phyloP scores from a whole-genome alignment of 2,113 vertebrate species.

The Pituophis catenifer region DNA sequence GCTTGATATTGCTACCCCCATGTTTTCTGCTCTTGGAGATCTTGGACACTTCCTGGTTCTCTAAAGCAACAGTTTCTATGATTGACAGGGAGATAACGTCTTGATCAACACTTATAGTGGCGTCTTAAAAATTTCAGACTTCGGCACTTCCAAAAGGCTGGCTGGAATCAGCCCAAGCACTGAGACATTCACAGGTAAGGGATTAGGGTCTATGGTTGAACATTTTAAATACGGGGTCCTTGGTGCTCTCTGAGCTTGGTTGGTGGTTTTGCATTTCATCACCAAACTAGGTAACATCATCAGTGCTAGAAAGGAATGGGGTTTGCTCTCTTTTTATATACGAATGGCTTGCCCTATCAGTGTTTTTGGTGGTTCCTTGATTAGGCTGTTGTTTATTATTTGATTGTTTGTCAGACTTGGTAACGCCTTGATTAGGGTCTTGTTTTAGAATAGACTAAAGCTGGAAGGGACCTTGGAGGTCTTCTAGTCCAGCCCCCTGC shows the following conservation, averaged over 20 bases:
- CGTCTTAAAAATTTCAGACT: constrained; percentile 92
- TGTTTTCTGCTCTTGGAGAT: not conserved
- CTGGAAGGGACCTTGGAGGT: too few species aligned
- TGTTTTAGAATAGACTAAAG: too few species aligned
- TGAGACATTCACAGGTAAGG: constrained; percentile 85
- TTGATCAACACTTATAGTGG: constrained; percentile 93
- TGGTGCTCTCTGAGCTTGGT: not conserved
- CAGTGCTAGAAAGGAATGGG: not conserved
- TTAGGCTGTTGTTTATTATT: not conserved
- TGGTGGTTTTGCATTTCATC: not conserved
- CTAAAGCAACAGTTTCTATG: not conserved
- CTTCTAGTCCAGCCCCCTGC: too few species aligned
- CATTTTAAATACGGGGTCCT: not conserved
- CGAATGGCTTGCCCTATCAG: not conserved
- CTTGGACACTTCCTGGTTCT: not conserved
- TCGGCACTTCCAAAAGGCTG: constrained; percentile 89
- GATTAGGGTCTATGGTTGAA: not conserved
- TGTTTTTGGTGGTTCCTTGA: not conserved
- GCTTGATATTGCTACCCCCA: not conserved
- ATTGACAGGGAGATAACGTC: constrained; percentile 85
- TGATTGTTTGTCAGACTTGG: not conserved
- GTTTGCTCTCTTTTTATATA: not conserved
- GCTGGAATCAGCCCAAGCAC: constrained; percentile 91
- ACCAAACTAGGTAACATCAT: not conserved
- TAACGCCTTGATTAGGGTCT: not conserved